Evolutionary conservation across 2,113 vertebrate genomes (phyloP).

Genomic region (Carollia perspicillata): DNA sequence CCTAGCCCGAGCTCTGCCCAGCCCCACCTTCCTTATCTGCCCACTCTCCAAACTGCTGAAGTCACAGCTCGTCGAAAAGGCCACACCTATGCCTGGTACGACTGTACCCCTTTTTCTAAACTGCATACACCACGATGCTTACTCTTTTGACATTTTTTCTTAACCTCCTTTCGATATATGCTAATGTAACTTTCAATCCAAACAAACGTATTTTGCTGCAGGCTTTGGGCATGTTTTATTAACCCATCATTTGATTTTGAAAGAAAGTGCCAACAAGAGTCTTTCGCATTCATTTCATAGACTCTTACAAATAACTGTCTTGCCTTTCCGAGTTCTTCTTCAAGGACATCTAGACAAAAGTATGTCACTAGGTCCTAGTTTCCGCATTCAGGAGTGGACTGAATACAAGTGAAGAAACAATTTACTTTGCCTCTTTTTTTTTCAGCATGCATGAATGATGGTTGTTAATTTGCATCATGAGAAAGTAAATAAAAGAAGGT

Average conservation of each 20-base stretch:
- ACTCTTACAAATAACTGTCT: not conserved
- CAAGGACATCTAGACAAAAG: not conserved
- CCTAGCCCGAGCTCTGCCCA: not conserved
- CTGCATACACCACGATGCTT: not conserved
- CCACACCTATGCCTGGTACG: not conserved
- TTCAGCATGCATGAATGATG: not conserved
- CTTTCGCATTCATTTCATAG: not conserved
- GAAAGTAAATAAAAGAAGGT: conserved; percentile 49
- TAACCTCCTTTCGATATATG: not conserved
- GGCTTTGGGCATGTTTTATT: not conserved
- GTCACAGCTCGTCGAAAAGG: not conserved
- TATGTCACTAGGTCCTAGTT: not conserved
- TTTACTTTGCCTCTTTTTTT: not conserved
- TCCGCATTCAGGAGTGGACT: not conserved
- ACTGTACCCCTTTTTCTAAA: not conserved
- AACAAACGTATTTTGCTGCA: not conserved
- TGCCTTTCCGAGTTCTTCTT: not conserved
- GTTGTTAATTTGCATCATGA: conserved; percentile 59
- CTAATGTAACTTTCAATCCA: not conserved
- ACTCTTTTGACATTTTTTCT: not conserved
- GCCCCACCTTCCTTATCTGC: not conserved
- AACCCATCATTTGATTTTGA: not conserved
- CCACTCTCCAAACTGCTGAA: not conserved
- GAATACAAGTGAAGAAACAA: not conserved
- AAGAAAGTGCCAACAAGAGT: not conserved